Evolutionary conservation across 2,888 invertebrate genomes (phyloP).

Genomic region (Scaeva pyrastri): DNA sequence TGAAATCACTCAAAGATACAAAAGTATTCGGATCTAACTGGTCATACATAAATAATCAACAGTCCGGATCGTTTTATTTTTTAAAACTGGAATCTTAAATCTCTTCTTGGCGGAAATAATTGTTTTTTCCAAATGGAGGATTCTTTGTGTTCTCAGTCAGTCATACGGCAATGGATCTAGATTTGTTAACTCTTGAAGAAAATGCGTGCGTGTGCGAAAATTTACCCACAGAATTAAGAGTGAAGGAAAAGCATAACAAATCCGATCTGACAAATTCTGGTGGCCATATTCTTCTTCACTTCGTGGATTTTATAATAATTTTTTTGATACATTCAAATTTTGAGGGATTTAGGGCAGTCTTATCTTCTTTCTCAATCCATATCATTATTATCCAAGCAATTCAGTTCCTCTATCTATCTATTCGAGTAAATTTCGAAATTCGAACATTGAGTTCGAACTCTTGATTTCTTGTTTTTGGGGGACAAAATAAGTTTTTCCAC

Average conservation of each 20-base stretch:
- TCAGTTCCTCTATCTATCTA: too few relatives aligned
- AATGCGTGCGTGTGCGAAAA: constrained; percentile 54
- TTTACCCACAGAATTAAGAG: constrained; percentile 14
- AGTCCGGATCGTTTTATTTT: constrained; percentile 61
- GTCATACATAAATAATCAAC: constrained; percentile 52
- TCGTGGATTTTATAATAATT: too few relatives aligned
- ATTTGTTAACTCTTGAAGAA: constrained; percentile 15
- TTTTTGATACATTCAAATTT: too few relatives aligned
- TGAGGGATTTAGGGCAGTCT: too few relatives aligned
- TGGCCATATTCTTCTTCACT: background rate
- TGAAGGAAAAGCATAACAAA: constrained; percentile 27
- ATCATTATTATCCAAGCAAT: too few relatives aligned
- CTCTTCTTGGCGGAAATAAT: constrained; percentile 71
- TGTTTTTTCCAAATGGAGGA: constrained; percentile 55
- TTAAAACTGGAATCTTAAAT: background rate
- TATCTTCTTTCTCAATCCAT: too few relatives aligned
- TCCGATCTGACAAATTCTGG: background rate
- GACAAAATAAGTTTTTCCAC: too few relatives aligned
- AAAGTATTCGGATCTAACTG: constrained; percentile 46
- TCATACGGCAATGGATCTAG: constrained; percentile 42
- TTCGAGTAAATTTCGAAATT: too few relatives aligned
- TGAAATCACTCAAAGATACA: constrained; percentile 25
- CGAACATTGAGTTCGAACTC: too few relatives aligned
- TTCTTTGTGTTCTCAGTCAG: constrained; percentile 10
- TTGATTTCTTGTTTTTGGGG: too few relatives aligned